phyloP scores from a whole-genome alignment of 2,888 invertebrate genomes.

The Ornithoptera alexandrae region DNA sequence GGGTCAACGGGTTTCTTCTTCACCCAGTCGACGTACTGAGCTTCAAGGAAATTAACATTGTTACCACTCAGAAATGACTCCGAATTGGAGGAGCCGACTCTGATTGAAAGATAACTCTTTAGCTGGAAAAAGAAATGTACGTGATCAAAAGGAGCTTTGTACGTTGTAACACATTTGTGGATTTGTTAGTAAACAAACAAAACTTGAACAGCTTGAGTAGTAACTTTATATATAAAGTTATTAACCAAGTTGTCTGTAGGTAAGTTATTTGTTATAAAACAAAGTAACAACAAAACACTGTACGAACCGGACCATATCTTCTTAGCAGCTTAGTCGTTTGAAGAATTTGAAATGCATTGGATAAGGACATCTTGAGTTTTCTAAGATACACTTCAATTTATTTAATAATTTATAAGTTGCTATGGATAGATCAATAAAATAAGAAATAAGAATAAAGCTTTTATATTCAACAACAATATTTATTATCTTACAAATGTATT shows the following conservation, averaged over 20 bases:
- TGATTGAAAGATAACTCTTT: conserved; percentile 5
- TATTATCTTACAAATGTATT: no score
- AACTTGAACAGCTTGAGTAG: no score
- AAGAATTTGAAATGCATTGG: conserved; percentile 16
- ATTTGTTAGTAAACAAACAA: no score
- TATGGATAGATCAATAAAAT: no score
- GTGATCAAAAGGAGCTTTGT: no score
- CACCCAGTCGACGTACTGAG: conserved; percentile 69
- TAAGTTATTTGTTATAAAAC: no score
- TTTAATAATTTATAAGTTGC: neutral
- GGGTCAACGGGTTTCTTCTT: conserved; percentile 58
- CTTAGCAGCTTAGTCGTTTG: conserved; percentile 17
- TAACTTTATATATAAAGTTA: no score
- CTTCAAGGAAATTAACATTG: conserved; percentile 69
- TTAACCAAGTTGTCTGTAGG: no score
- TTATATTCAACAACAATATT: no score
- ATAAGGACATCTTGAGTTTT: conserved; percentile 1
- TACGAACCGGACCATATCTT: neutral
- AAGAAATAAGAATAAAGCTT: no score
- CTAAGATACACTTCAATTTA: conserved; percentile 1
- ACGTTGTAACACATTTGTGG: no score
- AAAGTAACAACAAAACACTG: no score
- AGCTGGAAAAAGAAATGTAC: conserved; percentile 6
- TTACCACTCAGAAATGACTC: conserved; percentile 67
- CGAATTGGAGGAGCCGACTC: conserved; percentile 44